A percentile compares a stretch with the other conserved stretches of the same genome.
These are phyloP conservation scores for Cryptocephalus moraei DNA, from an alignment of 2,888 invertebrate species.

Conservation along the genomic window DNA sequence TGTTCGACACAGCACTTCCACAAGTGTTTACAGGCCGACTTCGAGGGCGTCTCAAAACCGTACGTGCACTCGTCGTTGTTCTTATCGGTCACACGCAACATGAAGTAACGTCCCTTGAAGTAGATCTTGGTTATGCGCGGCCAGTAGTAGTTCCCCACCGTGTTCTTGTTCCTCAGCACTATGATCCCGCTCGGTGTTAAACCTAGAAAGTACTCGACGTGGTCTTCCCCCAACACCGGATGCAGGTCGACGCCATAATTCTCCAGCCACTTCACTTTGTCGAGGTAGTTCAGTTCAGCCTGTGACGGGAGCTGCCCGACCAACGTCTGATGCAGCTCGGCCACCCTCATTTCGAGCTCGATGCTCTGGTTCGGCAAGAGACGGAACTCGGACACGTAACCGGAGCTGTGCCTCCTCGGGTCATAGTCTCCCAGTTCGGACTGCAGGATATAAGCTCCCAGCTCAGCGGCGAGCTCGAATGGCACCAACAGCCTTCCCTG, in stretches of 20 bases:
- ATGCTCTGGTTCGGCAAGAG: constrained; percentile 86
- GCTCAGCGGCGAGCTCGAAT: constrained; percentile 83
- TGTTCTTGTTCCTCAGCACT: constrained; percentile 87
- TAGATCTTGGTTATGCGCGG: constrained; percentile 94
- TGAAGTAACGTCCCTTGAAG: constrained; percentile 93
- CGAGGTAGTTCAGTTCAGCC: constrained; percentile 89
- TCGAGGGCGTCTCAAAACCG: constrained; percentile 87
- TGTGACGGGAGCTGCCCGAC: constrained; percentile 85
- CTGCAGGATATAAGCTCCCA: constrained; percentile 88
- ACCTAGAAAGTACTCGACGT: constrained; percentile 87
- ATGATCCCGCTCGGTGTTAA: constrained; percentile 93
- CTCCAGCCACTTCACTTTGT: constrained; percentile 97
- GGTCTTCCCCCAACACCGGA: constrained; percentile 92
- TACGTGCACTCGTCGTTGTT: constrained; percentile 94
- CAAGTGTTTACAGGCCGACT: constrained; percentile 87
- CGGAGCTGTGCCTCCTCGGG: constrained; percentile 72
- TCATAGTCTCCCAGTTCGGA: constrained; percentile 95
- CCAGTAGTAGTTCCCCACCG: constrained; percentile 98
- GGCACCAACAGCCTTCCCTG: constrained; percentile 87
- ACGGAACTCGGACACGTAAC: constrained; percentile 92
- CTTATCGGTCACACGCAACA: constrained; percentile 92
- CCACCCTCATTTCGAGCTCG: constrained; percentile 78
- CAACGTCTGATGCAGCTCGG: constrained; percentile 79
- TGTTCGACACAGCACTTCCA: constrained; percentile 96
- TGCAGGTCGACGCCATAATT: constrained; percentile 98